Evolutionary conservation across 1,140 invertebrate species (phyloP), one percentile per base, ranked within the genome.

Genomic region (Tetraneura akinire): DNA sequence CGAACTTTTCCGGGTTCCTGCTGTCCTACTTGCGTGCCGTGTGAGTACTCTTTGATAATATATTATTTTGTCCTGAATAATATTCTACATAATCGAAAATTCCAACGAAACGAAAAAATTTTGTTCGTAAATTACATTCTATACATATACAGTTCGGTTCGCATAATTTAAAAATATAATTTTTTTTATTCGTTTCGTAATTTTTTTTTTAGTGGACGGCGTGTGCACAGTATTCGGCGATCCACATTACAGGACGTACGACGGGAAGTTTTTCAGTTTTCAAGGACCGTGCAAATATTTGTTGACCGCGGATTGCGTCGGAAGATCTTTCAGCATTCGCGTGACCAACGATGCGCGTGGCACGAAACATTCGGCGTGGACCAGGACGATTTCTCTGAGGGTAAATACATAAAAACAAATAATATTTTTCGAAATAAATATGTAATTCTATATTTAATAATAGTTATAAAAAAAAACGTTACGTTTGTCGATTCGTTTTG

Each of bases 161-260:
- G 14, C 55, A 14, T 29, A 26, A 1, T 29, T 18, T n/a, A 55
- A n/a, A 9, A 5, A 6, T 37, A 1, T n/a, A 21, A 64, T 37
- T 37, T 37, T 37, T 8, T 37, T 37, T 37, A n/a, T 11, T 3
- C 1, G n/a, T 16, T 29, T 62, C 3, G 13, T 18, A 3, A 14
- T 0, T 49, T 16, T 64, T 42, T 45, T 87, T 86, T 45, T 84
- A 92, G 91, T 88, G 80, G 93, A 96, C 76, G 94, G 94, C 8
- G 92, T 95, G 0, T 97, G 96, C 85, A 94, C 93, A 0, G 94
- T 96, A 0, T 97, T 95, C 84, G 95, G 95, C 1, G 95, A 97
- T 86, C 94, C 95, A 0, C 95, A 97, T 84, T 97, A 96, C 85
- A 91, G 92, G 82, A 96, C 95, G 9, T 98, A 97, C 85, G 96